Base-by-base conservation (phyloP, 1,140 invertebrate species). In the Drosophila pachea region DNA sequence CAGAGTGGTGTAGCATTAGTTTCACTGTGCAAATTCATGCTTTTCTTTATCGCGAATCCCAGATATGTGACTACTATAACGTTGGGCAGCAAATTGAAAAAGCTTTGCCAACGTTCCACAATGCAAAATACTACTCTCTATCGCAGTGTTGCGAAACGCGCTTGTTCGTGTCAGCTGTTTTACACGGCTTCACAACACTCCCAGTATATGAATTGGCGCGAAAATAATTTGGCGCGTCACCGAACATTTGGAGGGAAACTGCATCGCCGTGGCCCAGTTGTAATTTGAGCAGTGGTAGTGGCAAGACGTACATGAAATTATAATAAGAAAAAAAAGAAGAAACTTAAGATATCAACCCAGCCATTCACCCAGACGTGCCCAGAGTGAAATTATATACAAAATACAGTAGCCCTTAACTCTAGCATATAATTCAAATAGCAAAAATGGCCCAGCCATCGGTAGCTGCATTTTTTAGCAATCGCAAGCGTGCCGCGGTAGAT, bases 361-460 rank as follows among this genome's bases (percentile, higher is more conserved):
- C 48, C 12, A 47, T 22, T 35, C 38, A 40, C 54, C 38, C 64
- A 40, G 68, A 79, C 76, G 76, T 86, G 76, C 70, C 60, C 56
- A 36, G 45, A 71, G 78, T 68, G 65, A 84, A 77, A 50, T 62
- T 69, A 6, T 63, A 60, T 22, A 43, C 4, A 74, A 40, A 71
- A 52, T 64, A 53, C 45, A 60, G 49, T 35, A 59, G n/a, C 43
- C 43, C 43, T 68, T 68, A 60, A 61, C 16, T 40, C 53, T 60
- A 66, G n/a, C 42, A 54, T 36, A 40, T 47, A 68, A 58, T 62
- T 48, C 31, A 70, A 77, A 64, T 70, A 61, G 45, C 67, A 74
- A 69, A 64, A 50, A 94, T 94, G 94, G 92, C 93, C 59, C 94
- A 94, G 89, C 93, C 93, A 69, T 93, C 92, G 42, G 91, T 94